These are phyloP conservation scores for Kryphioiulus occultus DNA, from an alignment of 2,888 invertebrate genomes.

Conservation along the genomic window DNA sequence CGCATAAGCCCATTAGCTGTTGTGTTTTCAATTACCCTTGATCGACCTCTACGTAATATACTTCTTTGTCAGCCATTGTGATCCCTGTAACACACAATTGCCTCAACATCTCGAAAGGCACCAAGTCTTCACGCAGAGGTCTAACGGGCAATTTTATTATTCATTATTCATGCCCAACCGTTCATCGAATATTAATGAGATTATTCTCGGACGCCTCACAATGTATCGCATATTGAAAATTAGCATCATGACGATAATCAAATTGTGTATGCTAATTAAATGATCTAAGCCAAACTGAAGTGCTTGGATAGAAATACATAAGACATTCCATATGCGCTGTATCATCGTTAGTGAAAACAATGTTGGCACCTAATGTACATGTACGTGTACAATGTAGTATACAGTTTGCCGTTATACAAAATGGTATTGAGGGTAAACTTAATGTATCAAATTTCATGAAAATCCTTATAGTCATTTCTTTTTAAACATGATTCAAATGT, in stretches of 20 bases:
- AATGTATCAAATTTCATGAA: no score
- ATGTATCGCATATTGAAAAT: neutral
- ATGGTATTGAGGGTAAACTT: no score
- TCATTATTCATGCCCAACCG: neutral
- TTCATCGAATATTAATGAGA: conserved; percentile 26
- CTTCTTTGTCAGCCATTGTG: neutral
- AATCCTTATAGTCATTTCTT: no score
- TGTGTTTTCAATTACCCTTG: conserved; percentile 26
- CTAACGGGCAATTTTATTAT: neutral
- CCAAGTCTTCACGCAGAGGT: neutral
- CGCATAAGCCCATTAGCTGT: conserved; percentile 8
- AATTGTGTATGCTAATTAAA: neutral
- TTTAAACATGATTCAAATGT: no score
- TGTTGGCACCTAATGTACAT: no score
- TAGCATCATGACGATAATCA: neutral
- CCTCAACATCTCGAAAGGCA: neutral
- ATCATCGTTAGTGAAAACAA: no score
- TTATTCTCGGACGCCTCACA: neutral
- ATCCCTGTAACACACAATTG: neutral
- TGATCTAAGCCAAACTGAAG: neutral
- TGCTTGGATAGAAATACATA: no score
- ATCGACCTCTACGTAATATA: neutral
- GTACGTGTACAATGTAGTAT: no score
- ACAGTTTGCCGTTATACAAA: no score
- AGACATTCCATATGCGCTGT: no score